Base-by-base conservation (phyloP, 2,888 invertebrate genomes). In the Stegophylla sp. region DNA sequence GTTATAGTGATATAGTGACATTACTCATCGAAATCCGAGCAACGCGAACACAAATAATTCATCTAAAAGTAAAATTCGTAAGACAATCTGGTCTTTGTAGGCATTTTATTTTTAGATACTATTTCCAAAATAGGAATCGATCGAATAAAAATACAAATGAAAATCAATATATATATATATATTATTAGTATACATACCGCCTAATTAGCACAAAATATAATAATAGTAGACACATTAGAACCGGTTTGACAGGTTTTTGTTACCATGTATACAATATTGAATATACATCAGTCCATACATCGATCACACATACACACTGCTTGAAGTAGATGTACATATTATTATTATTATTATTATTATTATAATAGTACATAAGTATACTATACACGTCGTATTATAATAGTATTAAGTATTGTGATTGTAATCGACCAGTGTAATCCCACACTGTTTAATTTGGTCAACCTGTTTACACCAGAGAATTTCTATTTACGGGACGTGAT, bases 121-220 rank as follows among this genome's bases (percentile, higher is more conserved):
- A 34, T 34, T 34, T 34, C n/a, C 34, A 34, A 34, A 34, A 5
- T 34, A 2, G 4, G 56, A 56, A 56, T 23, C 20, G 48, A 67
- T n/a, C 13, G 15, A 23, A 5, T 12, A 48, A 1, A 43, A 13
- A 17, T 9, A 0, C 10, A 15, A 48, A 45, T 48, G n/a, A 48
- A 51, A 69, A 45, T 48, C 20, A 20, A 45, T 41, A 12, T n/a
- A 23, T 43, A 64, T 20, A 12, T 43, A 20, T 23, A 13, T 15
- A 26, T n/a, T 23, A 20, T n/a, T 23, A 56, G 9, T 17, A 43
- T 28, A 45, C 17, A 17, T 26, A 63, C 28, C 71, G 51, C 61
- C 71, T 71, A 79, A 79, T 79, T 79, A 79, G 79, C 51, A 69
- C 69, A 41, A 59, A 71, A 53, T 76, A 69, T 71, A 69, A 79